Percentiles rank a stretch among this genome's conserved stretches.
Evolutionary conservation across 2,797 vertebrate species (phyloP).

Genomic region (Euthynnus affinis): DNA sequence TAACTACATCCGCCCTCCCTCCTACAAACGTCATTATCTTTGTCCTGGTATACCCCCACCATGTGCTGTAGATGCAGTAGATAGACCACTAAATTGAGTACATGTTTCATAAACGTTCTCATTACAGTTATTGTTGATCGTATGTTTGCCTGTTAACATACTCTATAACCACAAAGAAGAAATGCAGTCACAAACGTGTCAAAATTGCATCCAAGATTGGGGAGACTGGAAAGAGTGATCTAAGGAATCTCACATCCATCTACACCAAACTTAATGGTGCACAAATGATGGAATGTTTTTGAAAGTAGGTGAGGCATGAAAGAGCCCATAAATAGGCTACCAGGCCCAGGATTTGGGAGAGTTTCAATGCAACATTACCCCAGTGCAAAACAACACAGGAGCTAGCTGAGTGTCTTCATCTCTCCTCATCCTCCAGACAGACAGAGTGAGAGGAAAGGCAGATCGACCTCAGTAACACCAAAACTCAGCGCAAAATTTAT

Average conservation of each 20-base stretch:
- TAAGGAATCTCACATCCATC: slow-evolving; percentile 75
- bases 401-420: slow-evolving; percentile 65
- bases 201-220: slow-evolving; percentile 68
- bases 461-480: slow-evolving; percentile 77
- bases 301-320: slow-evolving; percentile 81
- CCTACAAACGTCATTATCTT: slow-evolving; percentile 21
- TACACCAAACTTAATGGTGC: slow-evolving; percentile 79
- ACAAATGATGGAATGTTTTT: slow-evolving; percentile 83
- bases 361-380: slow-evolving; percentile 67
- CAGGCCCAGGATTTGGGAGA: slow-evolving; percentile 71
- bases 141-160: slow-evolving; percentile 45
- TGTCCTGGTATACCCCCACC: slow-evolving; percentile 24
- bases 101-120: slow-evolving; percentile 36
- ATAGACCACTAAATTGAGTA: slow-evolving; percentile 32
- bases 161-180: slow-evolving; percentile 50
- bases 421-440: slow-evolving; percentile 57
- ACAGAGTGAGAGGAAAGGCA: slow-evolving; percentile 54
- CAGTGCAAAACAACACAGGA: slow-evolving; percentile 61
- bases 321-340: slow-evolving; percentile 80
- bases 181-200: slow-evolving; percentile 70
- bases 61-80: slow-evolving; percentile 16
- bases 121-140: slow-evolving; percentile 47
- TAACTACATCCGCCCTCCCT: not conserved
- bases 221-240: slow-evolving; percentile 72
- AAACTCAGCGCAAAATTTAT: slow-evolving; percentile 77